Evolutionary conservation across 2,797 vertebrate species (phyloP).

Genomic region (Pangasius djambal): DNA sequence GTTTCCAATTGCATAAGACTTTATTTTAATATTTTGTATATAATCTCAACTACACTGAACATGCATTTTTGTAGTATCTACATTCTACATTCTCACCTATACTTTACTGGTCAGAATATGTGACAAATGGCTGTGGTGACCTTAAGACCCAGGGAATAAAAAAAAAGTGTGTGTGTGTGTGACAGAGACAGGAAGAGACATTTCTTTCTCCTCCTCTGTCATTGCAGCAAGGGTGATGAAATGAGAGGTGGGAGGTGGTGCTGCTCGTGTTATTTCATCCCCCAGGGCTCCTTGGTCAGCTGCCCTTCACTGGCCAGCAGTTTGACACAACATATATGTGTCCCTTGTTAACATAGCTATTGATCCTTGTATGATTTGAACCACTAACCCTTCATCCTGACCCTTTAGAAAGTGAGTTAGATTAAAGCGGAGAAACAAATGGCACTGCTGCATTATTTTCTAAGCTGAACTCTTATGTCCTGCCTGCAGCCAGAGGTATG

Average conservation of each 20-base stretch:
- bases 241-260: conserved; percentile 25
- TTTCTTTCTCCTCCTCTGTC: conserved; percentile 7
- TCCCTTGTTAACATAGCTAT: conserved; percentile 36
- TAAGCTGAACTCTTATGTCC: conserved; percentile 10
- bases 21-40: neutral
- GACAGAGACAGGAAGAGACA: conserved; percentile 32
- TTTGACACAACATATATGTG: conserved; percentile 46
- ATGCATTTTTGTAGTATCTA: too few species aligned
- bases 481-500: neutral
- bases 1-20: neutral
- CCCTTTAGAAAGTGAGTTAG: conserved; percentile 28
- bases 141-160: conserved; percentile 47
- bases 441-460: neutral
- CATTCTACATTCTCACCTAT: neutral
- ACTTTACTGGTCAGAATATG: neutral
- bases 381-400: conserved; percentile 22
- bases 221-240: conserved; percentile 27
- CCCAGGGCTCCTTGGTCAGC: conserved; percentile 46
- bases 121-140: conserved; percentile 63
- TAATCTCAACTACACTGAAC: neutral
- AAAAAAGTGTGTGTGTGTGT: neutral
- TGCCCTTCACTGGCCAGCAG: conserved; percentile 37
- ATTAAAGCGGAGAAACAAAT: conserved; percentile 49
- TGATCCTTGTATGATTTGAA: conserved; percentile 39
- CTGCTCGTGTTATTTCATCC: conserved; percentile 32